A percentile compares a stretch with the other conserved stretches of the same genome.
Evolutionary conservation across 2,113 vertebrate genomes (phyloP).

Genomic region (Cnemophilus loriae): DNA sequence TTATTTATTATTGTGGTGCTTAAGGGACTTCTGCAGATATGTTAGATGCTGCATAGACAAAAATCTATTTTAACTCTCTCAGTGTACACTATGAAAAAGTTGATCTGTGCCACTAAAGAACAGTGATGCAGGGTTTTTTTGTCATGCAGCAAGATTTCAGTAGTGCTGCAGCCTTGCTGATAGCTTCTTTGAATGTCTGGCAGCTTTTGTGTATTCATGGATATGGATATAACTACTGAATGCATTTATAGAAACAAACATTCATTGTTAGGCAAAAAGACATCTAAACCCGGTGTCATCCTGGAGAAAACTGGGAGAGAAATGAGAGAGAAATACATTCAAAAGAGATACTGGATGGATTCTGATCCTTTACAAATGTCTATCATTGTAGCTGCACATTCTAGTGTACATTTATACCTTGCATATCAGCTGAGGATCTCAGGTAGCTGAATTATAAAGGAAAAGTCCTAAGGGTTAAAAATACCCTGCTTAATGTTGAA

Average conservation of each 20-base stretch:
- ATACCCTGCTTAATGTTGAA: neutral
- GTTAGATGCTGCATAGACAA: neutral
- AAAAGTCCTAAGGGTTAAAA: neutral
- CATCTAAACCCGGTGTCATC: neutral
- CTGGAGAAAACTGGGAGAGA: neutral
- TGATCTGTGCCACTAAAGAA: neutral
- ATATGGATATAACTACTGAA: neutral
- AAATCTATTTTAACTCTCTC: neutral
- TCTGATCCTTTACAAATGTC: neutral
- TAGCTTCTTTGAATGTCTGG: neutral
- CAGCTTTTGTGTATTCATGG: neutral
- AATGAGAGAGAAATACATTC: neutral
- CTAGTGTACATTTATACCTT: neutral
- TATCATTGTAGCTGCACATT: neutral
- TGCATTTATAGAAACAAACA: neutral
- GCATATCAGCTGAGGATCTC: neutral
- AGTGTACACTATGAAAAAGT: neutral
- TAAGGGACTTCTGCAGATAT: neutral
- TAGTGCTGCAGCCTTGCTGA: neutral
- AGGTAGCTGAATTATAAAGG: neutral
- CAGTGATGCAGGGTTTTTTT: neutral
- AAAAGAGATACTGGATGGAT: neutral
- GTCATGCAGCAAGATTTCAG: neutral
- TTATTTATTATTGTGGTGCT: neutral
- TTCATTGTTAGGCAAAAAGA: neutral